Percentiles rank a stretch among this genome's conserved stretches.
Conservation (phyloP, 35 echinoderm and acorn worm species). For the Apostichopus japonicus region DNA sequence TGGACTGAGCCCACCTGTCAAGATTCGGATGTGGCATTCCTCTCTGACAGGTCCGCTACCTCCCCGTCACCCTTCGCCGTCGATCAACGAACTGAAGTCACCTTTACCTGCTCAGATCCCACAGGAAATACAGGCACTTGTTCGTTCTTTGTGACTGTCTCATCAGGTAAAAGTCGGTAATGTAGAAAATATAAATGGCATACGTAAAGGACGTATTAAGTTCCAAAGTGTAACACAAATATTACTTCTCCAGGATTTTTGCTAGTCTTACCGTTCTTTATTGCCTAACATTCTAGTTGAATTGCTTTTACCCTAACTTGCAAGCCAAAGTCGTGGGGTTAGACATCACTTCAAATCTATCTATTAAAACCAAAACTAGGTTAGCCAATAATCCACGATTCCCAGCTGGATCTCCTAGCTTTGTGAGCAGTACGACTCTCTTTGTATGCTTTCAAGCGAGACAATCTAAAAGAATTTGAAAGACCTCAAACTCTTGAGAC, state of each 20-base stretch:
- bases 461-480: neutral
- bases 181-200: neutral
- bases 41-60: slow-evolving; percentile 7
- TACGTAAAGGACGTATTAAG: too few species aligned
- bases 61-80: slow-evolving; percentile 42
- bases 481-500: neutral
- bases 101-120: slow-evolving; percentile 71
- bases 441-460: neutral
- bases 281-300: too few species aligned
- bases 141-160: slow-evolving; percentile 63
- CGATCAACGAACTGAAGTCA: slow-evolving; percentile 38
- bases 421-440: neutral
- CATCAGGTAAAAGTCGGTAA: neutral
- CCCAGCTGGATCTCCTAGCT: too few species aligned
- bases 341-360: too few species aligned
- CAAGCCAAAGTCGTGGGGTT: too few species aligned
- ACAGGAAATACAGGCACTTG: slow-evolving; percentile 61
- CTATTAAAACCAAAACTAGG: too few species aligned
- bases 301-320: too few species aligned
- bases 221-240: too few species aligned
- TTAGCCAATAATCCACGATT: too few species aligned
- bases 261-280: too few species aligned
- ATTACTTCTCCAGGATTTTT: too few species aligned
- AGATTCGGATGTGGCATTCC: slow-evolving; percentile 58
- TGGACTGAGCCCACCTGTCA: slow-evolving; percentile 73